Percentiles rank a stretch among this genome's conserved stretches.
Evolutionary conservation across 1,140 invertebrate species (phyloP).

Genomic region (Diploscapter pachys): DNA sequence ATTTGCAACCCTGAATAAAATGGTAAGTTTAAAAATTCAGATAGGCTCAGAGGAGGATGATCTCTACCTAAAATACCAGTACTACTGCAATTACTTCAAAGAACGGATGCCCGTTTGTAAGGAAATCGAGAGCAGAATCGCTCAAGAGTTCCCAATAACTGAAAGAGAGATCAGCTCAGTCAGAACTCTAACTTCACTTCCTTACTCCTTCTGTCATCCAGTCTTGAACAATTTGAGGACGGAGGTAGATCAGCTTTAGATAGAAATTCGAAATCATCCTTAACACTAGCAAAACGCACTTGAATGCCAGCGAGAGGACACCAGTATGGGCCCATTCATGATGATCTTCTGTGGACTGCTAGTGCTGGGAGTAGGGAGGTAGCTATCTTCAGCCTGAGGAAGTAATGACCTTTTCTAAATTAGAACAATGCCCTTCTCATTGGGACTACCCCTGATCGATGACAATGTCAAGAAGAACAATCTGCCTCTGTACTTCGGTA

Average conservation of each 20-base stretch:
- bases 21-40: no score
- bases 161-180: constrained; percentile 17
- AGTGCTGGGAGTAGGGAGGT: constrained; percentile 37
- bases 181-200: constrained; percentile 23
- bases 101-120: no score
- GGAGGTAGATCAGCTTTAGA: neutral
- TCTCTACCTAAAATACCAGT: no score
- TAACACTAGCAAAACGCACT: constrained; percentile 5
- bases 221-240: constrained; percentile 19
- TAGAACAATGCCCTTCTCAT: constrained; percentile 44
- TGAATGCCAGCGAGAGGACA: constrained; percentile 31
- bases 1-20: no score
- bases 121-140: neutral
- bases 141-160: constrained; percentile 15
- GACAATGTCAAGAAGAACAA: constrained; percentile 58
- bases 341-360: constrained; percentile 43
- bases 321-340: constrained; percentile 34
- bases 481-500: constrained; percentile 53
- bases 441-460: constrained; percentile 57
- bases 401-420: no score
- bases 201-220: constrained; percentile 33
- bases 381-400: no score
- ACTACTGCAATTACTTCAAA: no score
- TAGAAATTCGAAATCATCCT: neutral
- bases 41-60: no score